Conservation (phyloP, 2,113 vertebrate genomes). For the Herpetotheres cachinnans region DNA sequence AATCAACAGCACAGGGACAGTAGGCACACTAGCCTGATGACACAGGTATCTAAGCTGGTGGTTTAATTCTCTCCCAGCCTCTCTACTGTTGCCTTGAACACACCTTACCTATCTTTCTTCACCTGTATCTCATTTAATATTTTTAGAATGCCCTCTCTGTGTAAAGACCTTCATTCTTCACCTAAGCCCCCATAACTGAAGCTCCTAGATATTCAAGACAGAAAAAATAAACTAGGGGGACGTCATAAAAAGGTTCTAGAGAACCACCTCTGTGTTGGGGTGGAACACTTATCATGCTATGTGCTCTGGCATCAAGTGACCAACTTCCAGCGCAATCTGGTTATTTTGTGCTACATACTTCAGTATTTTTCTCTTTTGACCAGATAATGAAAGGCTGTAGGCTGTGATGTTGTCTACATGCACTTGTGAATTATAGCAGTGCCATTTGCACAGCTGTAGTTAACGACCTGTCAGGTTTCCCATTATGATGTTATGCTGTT, state of each 20-base stretch:
- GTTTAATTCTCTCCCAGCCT: not conserved
- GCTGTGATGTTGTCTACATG: not conserved
- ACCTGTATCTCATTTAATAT: not conserved
- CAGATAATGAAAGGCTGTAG: not conserved
- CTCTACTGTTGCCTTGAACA: not conserved
- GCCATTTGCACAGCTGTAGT: conserved; percentile 15
- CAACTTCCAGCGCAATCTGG: not conserved
- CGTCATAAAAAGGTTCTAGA: not conserved
- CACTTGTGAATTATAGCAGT: not conserved
- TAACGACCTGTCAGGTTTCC: conserved; percentile 44
- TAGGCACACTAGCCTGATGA: not conserved
- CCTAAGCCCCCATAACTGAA: not conserved
- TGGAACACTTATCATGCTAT: not conserved
- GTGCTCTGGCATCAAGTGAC: not conserved
- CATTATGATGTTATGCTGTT: conserved; percentile 44
- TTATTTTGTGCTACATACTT: not conserved
- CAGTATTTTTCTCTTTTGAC: not conserved
- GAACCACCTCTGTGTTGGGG: not conserved
- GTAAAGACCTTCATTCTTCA: not conserved
- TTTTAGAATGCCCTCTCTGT: not conserved
- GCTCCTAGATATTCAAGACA: not conserved
- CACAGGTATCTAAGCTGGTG: not conserved
- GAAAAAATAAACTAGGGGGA: not conserved
- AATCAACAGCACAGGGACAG: not conserved
- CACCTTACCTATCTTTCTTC: not conserved